A percentile compares a stretch with the other conserved stretches of the same genome.
Evolutionary conservation across 2,797 vertebrate species (phyloP).

Genomic region (Tiaroga cobitis): DNA sequence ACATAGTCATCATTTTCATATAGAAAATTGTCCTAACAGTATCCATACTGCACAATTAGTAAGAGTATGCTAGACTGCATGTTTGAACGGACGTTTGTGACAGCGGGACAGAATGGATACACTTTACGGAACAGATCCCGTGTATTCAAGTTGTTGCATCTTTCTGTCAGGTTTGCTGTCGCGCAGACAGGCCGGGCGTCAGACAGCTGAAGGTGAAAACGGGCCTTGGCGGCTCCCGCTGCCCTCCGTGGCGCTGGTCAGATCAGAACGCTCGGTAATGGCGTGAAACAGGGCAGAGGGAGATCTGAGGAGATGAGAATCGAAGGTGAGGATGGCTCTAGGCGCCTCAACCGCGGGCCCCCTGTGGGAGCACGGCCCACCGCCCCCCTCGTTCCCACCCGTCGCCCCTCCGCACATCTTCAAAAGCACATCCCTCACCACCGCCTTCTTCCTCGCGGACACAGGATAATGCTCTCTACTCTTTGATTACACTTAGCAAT

Average conservation of each 20-base stretch:
- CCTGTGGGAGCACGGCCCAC: slow-evolving; percentile 50
- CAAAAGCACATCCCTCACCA: slow-evolving; percentile 55
- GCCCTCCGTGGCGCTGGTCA: slow-evolving; percentile 52
- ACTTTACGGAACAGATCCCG: neutral
- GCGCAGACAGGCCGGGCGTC: slow-evolving; percentile 60
- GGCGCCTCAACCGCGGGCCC: slow-evolving; percentile 61
- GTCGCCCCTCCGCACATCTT: slow-evolving; percentile 55
- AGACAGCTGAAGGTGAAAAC: slow-evolving; percentile 61
- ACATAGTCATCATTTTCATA: neutral
- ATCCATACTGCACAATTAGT: neutral
- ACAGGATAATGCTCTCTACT: slow-evolving; percentile 62
- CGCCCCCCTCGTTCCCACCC: slow-evolving; percentile 38
- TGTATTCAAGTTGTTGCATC: neutral
- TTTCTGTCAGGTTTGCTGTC: slow-evolving; percentile 55
- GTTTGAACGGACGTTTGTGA: slow-evolving; percentile 4
- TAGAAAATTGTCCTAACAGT: neutral
- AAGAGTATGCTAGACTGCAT: neutral
- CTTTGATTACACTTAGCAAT: slow-evolving; percentile 65
- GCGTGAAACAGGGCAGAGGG: slow-evolving; percentile 65
- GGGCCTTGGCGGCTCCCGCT: slow-evolving; percentile 51
- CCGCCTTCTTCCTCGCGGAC: slow-evolving; percentile 40
- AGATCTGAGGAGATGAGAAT: slow-evolving; percentile 74
- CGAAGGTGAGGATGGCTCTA: slow-evolving; percentile 69
- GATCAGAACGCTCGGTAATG: slow-evolving; percentile 70
- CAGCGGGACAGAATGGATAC: neutral